These are phyloP conservation scores for Muntiacus reevesi DNA, from an alignment of 2,113 vertebrate species.

Conservation along the genomic window DNA sequence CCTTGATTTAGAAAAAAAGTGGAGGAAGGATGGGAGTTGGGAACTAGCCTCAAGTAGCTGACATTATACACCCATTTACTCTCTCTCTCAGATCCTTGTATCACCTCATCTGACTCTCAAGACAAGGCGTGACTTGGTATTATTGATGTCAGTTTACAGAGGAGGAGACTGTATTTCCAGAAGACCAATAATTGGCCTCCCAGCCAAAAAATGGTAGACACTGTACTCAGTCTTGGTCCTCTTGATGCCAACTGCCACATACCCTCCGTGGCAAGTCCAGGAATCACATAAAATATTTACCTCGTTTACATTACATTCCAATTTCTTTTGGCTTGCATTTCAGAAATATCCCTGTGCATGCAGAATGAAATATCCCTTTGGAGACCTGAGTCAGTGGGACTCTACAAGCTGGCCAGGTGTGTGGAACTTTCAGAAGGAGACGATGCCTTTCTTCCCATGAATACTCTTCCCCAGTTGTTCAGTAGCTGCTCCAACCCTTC, in stretches of 20 bases:
- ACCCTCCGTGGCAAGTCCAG: background rate
- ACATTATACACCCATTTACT: background rate
- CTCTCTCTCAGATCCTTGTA: background rate
- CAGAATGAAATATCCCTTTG: background rate
- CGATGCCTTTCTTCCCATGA: fast-evolving
- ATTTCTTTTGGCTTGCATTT: background rate
- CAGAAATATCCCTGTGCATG: background rate
- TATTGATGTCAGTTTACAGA: background rate
- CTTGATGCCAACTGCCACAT: background rate
- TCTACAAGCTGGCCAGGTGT: background rate
- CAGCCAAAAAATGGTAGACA: background rate
- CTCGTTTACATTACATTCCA: background rate
- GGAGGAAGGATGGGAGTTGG: fast-evolving
- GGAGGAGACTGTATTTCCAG: background rate
- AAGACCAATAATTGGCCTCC: background rate
- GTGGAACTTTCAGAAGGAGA: background rate
- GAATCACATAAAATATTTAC: background rate
- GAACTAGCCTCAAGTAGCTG: background rate
- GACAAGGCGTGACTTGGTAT: background rate
- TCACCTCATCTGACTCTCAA: background rate
- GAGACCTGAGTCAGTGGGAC: background rate
- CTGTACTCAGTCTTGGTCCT: fast-evolving
- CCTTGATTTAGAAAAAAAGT: background rate
- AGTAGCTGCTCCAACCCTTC: background rate
- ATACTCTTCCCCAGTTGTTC: background rate